These are phyloP conservation scores for Camelus bactrianus DNA, from an alignment of 2,113 vertebrate genomes.

Conservation along the genomic window DNA sequence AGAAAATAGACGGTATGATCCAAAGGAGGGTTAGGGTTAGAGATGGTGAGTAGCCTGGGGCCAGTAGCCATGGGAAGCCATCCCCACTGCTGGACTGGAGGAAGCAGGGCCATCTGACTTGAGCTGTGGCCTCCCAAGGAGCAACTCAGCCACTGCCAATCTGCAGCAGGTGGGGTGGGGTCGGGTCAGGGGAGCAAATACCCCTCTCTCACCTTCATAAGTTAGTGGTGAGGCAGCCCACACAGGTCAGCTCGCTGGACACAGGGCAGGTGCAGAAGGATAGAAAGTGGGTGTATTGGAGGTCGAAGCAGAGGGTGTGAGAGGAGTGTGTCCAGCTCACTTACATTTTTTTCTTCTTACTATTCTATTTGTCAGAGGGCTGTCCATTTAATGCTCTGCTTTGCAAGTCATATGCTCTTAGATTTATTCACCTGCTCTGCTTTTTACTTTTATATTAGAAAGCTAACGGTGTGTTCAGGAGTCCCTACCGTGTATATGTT, in stretches of 20 bases:
- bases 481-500: fast-evolving
- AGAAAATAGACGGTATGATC: not conserved
- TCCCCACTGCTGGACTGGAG: not conserved
- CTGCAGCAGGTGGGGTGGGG: not conserved
- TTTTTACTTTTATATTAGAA: not conserved
- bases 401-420: not conserved
- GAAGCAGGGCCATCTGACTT: not conserved
- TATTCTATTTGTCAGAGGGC: not conserved
- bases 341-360: not conserved
- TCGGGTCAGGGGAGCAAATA: not conserved
- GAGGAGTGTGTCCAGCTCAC: not conserved
- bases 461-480: not conserved
- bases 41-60: not conserved
- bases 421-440: not conserved
- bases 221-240: not conserved
- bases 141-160: not conserved
- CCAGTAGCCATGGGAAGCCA: not conserved
- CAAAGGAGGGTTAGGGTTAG: not conserved
- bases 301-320: fast-evolving
- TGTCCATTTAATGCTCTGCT: not conserved
- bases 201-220: fast-evolving
- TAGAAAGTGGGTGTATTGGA: too few relatives aligned
- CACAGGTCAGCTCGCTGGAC: not conserved
- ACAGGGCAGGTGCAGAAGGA: not conserved
- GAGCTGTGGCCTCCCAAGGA: not conserved